These are phyloP conservation scores for Callipepla squamata DNA, from an alignment of 2,113 vertebrate genomes.

Conservation along the genomic window DNA sequence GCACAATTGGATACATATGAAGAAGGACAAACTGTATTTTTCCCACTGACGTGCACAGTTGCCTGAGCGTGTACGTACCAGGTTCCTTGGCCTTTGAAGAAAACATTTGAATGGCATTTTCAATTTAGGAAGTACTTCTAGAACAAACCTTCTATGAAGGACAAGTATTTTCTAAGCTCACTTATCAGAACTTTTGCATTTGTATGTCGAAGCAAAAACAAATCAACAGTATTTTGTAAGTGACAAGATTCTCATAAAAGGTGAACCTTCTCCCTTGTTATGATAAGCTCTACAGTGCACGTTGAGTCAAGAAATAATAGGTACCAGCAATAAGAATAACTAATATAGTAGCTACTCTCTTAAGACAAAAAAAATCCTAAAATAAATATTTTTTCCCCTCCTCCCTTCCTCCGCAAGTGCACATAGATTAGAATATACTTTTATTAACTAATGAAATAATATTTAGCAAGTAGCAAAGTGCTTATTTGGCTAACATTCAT, in stretches of 20 bases:
- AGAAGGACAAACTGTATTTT: conserved; percentile 90
- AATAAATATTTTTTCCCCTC: neutral
- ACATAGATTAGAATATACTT: neutral
- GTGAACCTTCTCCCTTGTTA: neutral
- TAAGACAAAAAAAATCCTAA: neutral
- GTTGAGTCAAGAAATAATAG: neutral
- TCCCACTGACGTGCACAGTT: conserved; percentile 88
- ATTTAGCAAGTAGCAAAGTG: neutral
- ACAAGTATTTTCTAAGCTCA: neutral
- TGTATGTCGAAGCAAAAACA: neutral
- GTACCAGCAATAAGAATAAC: neutral
- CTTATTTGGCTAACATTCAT: neutral
- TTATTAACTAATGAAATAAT: neutral
- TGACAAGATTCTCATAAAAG: neutral
- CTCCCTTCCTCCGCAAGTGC: fast-evolving
- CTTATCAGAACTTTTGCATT: neutral
- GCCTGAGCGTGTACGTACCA: conserved; percentile 92
- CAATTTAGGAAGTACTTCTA: neutral
- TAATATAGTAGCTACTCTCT: neutral
- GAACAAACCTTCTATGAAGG: neutral
- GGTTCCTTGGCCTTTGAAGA: conserved; percentile 86
- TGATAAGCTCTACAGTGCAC: neutral
- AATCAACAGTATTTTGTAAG: neutral
- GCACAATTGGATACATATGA: conserved; percentile 91
- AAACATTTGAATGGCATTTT: neutral